Percentiles rank a stretch among this genome's conserved stretches.
phyloP scores from a whole-genome alignment of 2,888 invertebrate species.

The Atethmia centrago region DNA sequence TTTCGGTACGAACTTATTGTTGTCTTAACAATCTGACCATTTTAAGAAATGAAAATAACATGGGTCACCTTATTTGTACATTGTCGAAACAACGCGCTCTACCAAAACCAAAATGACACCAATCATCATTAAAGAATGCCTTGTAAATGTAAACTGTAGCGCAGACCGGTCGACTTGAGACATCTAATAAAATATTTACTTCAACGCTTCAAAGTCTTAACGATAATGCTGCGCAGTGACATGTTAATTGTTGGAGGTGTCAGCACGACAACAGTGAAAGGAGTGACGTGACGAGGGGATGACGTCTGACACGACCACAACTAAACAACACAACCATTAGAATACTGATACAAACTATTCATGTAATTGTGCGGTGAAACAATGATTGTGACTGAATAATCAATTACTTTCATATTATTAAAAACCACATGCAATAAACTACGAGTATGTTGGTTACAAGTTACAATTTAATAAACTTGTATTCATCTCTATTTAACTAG shows the following conservation, averaged over 20 bases:
- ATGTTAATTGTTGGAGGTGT: conserved; percentile 84
- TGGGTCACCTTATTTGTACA: conserved; percentile 50
- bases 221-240: conserved; percentile 78
- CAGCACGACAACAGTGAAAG: conserved; percentile 76
- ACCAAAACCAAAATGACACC: conserved; percentile 41
- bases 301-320: conserved; percentile 57
- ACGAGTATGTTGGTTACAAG: conserved; percentile 10
- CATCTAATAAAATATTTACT: conserved; percentile 62
- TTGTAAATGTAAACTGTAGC: conserved; percentile 40
- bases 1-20: conserved; percentile 44
- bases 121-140: conserved; percentile 38
- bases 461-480: conserved; percentile 31
- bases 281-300: conserved; percentile 71
- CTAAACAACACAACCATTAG: conserved; percentile 32
- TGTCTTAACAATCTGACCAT: conserved; percentile 57
- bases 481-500: conserved; percentile 26
- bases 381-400: conserved; percentile 40
- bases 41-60: conserved; percentile 49
- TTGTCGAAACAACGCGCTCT: conserved; percentile 35
- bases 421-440: conserved; percentile 25
- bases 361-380: conserved; percentile 36
- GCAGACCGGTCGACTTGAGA: conserved; percentile 30
- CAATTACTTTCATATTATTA: conserved; percentile 33
- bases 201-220: conserved; percentile 64
- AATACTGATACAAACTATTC: conserved; percentile 36